These are phyloP conservation scores for Eugnorisma glareosa DNA, from an alignment of 2,888 invertebrate genomes.

Conservation along the genomic window DNA sequence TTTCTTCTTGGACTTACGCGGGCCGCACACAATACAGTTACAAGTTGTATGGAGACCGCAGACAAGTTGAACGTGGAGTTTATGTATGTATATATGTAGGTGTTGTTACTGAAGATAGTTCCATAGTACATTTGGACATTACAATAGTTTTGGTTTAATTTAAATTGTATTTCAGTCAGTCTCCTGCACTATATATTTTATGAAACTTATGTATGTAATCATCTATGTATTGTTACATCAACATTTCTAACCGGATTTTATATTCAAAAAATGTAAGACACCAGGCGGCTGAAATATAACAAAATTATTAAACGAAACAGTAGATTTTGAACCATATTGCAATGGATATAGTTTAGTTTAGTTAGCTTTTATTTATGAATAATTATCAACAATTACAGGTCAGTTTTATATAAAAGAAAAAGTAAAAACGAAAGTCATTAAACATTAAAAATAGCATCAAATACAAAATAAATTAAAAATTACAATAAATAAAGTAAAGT, in stretches of 20 bases:
- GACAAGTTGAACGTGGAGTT: conserved; percentile 18
- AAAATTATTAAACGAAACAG: neutral
- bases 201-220: neutral
- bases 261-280: neutral
- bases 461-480: too few relatives aligned
- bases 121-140: neutral
- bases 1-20: conserved; percentile 54
- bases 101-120: neutral
- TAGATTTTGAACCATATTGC: neutral
- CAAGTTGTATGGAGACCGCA: conserved; percentile 39
- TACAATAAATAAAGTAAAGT: too few relatives aligned
- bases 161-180: neutral
- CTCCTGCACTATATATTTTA: neutral
- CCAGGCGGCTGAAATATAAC: neutral
- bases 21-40: conserved; percentile 42
- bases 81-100: conserved; percentile 24
- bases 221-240: neutral
- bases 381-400: too few relatives aligned
- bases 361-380: too few relatives aligned
- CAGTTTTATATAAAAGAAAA: too few relatives aligned
- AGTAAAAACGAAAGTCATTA: too few relatives aligned
- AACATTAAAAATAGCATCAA: too few relatives aligned
- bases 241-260: neutral
- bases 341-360: too few relatives aligned
- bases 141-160: neutral